Evolutionary conservation across 2,113 vertebrate genomes (phyloP), one percentile per base, ranked within the genome.

Genomic region (Hassar affinis): DNA sequence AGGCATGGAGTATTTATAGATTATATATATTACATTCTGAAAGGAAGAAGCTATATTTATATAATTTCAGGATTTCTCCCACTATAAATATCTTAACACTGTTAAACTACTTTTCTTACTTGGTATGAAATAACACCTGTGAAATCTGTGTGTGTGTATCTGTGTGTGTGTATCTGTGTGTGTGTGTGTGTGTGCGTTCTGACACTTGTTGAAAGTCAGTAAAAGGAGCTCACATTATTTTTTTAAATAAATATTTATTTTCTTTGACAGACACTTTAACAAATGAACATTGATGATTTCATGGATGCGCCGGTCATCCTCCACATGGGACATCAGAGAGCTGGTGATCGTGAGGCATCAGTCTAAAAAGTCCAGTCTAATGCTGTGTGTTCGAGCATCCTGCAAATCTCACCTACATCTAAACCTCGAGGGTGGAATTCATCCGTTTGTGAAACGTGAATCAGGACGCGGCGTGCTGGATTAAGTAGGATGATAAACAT

Each of bases 201-300:
- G 2, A 38, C 9, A 47, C 2, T 72, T 27, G 69, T 10, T 27
- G 6, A 17, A 30, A 49, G 6, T 22, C 17, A 76, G 3, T 35
- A 10, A 76, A 54, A 35, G 1, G 18, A 35, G 30, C 38, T 35
- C 30, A 35, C 4, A 9, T 35, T 74, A 74, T 25, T 56, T 76
- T 54, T 56, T 22, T n/a, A 76, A 86, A 84, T 84, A 81, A 83
- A 86, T 74, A 86, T 68, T n/a, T 79, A 61, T 17, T 82, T 72
- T 75, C 54, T 71, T 35, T 18, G 42, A 78, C 77, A 61, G 57
- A 78, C 54, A 75, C 79, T 47, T 71, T 30, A 33, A 76, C 56
- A 76, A 76, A 61, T 6, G 42, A 74, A 56, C 10, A 75, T 18
- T 30, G 27, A 35, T 25, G 9, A 20, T 18, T 38, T 47, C 30